Evolutionary conservation across 2,113 vertebrate species (phyloP).

Genomic region (Grammomys surdaster): DNA sequence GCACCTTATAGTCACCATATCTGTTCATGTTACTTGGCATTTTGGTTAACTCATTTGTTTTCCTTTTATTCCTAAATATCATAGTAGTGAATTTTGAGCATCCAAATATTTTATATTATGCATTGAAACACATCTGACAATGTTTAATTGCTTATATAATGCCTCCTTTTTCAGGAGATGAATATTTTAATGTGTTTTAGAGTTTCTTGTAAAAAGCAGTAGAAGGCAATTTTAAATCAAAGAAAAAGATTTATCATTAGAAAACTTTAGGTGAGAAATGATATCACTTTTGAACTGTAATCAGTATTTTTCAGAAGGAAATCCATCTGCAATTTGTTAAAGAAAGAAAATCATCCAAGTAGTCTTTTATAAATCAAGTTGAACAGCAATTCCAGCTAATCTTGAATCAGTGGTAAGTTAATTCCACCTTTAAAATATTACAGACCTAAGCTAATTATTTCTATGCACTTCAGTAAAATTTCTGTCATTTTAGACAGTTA

Average conservation of each 20-base stretch:
- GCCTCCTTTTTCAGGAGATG: conserved; percentile 6
- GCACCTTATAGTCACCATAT: background rate
- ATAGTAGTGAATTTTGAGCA: background rate
- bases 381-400: conserved; percentile 71
- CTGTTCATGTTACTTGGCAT: conserved; percentile 59
- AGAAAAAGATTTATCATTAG: conserved; percentile 54
- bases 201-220: conserved; percentile 14
- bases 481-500: conserved; percentile 70
- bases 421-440: conserved; percentile 71
- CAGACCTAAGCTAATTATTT: conserved; percentile 69
- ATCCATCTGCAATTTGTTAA: background rate
- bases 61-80: conserved; percentile 7
- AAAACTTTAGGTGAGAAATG: conserved; percentile 58
- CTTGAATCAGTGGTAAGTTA: conserved; percentile 71
- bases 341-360: conserved; percentile 57
- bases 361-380: conserved; percentile 72
- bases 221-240: conserved; percentile 27
- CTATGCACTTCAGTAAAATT: conserved; percentile 73
- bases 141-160: conserved; percentile 1
- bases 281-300: conserved; percentile 16
- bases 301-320: conserved; percentile 34
- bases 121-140: conserved; percentile 16
- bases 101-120: conserved; percentile 58
- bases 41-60: conserved; percentile 45
- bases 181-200: conserved; percentile 29